These are phyloP conservation scores for Himalopsyche phryganea DNA, from an alignment of 1,140 invertebrate genomes.

Conservation along the genomic window DNA sequence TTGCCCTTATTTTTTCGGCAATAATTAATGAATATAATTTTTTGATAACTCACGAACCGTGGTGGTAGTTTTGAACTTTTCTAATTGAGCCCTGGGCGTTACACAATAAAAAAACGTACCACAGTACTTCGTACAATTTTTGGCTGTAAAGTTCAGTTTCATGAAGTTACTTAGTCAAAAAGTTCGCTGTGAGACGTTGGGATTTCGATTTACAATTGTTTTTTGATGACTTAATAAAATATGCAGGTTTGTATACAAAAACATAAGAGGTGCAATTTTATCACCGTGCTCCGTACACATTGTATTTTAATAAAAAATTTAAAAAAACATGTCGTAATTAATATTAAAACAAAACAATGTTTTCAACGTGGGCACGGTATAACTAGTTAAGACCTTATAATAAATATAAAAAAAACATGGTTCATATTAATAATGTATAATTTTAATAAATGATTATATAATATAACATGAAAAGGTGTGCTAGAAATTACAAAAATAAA, in stretches of 20 bases:
- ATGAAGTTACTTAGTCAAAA: neutral
- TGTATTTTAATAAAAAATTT: neutral
- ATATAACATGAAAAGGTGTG: conserved; percentile 32
- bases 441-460: conserved; percentile 33
- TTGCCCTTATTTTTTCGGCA: too few relatives aligned
- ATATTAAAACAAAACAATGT: neutral
- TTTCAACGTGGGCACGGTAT: conserved; percentile 35
- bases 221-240: too few relatives aligned
- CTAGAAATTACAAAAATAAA: conserved; percentile 28
- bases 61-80: too few relatives aligned
- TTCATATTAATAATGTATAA: conserved; percentile 24
- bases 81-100: too few relatives aligned
- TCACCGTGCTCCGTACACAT: neutral
- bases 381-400: conserved; percentile 19
- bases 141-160: too few relatives aligned
- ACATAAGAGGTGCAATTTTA: conserved; percentile 31
- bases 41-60: too few relatives aligned
- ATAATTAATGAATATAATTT: too few relatives aligned
- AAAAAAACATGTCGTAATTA: too few relatives aligned
- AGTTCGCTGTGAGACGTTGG: too few relatives aligned
- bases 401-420: conserved; percentile 28
- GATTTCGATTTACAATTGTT: too few relatives aligned
- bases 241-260: conserved; percentile 21
- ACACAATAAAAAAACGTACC: too few relatives aligned
- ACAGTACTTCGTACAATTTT: too few relatives aligned